A percentile compares a stretch with the other conserved stretches of the same genome.
These are phyloP conservation scores for Erebia epiphron DNA, from an alignment of 2,888 invertebrate genomes.

Conservation along the genomic window DNA sequence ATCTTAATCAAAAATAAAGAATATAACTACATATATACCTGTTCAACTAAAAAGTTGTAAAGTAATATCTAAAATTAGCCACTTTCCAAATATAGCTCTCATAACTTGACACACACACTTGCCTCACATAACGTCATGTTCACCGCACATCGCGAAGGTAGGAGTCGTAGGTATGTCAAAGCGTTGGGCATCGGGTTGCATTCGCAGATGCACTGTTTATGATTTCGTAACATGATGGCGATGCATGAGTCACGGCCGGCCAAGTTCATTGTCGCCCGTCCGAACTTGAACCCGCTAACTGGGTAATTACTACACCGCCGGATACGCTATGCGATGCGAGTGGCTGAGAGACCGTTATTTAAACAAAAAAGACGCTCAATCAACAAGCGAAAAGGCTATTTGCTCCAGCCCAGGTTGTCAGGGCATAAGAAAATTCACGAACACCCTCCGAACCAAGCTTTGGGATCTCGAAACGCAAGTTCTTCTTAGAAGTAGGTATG, in stretches of 20 bases:
- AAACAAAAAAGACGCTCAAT: neutral
- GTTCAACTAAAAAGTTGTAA: too few relatives aligned
- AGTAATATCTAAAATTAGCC: neutral
- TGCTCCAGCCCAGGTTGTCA: neutral
- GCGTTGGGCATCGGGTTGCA: slow-evolving; percentile 46
- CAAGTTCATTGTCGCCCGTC: slow-evolving; percentile 80
- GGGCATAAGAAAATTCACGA: too few relatives aligned
- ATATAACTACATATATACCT: neutral
- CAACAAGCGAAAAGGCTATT: neutral
- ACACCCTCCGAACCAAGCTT: too few relatives aligned
- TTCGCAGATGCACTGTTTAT: slow-evolving; percentile 72
- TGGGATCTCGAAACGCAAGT: too few relatives aligned
- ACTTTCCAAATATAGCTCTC: slow-evolving; percentile 3
- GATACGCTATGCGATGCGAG: slow-evolving; percentile 51
- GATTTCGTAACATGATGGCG: slow-evolving; percentile 75
- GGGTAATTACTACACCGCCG: slow-evolving; percentile 52
- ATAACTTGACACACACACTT: neutral
- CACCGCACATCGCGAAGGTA: slow-evolving; percentile 22
- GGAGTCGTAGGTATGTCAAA: slow-evolving; percentile 18
- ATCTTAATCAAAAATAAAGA: neutral
- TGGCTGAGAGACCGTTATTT: slow-evolving; percentile 24
- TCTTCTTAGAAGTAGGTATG: too few relatives aligned
- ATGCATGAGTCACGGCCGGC: slow-evolving; percentile 78
- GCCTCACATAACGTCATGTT: slow-evolving; percentile 19
- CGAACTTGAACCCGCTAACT: slow-evolving; percentile 78